Percentiles rank a stretch among this genome's conserved stretches.
Conservation (phyloP, 1,140 invertebrate genomes). For the Kradibia gibbosae region DNA sequence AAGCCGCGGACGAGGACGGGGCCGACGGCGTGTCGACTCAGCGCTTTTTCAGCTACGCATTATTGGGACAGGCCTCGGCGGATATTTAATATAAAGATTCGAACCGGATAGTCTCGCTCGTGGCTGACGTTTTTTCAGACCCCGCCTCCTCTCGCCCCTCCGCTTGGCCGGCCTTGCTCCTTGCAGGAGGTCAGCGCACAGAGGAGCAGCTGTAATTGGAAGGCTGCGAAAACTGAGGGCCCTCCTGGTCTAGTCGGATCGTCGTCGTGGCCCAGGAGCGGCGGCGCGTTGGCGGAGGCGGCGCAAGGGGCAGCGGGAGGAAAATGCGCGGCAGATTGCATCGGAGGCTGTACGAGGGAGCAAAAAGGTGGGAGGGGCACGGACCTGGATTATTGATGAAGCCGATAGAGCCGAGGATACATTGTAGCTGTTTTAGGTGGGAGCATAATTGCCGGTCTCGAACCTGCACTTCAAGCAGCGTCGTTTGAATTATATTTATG, state of each 20-base stretch:
- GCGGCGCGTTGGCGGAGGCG: neutral
- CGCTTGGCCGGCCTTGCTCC: neutral
- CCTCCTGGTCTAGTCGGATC: neutral
- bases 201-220: conserved; percentile 32
- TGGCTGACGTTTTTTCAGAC: neutral
- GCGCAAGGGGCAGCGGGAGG: neutral
- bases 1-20: neutral
- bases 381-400: conserved; percentile 4
- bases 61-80: conserved; percentile 4
- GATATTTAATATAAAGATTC: conserved; percentile 22
- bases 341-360: neutral
- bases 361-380: conserved; percentile 23
- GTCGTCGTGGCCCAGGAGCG: no score
- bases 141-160: no score
- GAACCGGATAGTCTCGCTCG: neutral
- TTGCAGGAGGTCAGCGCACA: neutral
- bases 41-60: conserved; percentile 22
- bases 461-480: neutral
- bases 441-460: neutral
- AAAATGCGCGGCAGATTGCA: neutral
- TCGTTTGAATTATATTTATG: conserved; percentile 16
- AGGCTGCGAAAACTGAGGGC: conserved; percentile 13
- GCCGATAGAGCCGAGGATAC: conserved; percentile 2
- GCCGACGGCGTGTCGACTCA: conserved; percentile 12
- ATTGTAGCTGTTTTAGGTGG: conserved; percentile 31